Percentiles rank a stretch among this genome's conserved stretches.
These are phyloP conservation scores for Mesitornis unicolor DNA, from an alignment of 2,113 vertebrate genomes.

Conservation along the genomic window DNA sequence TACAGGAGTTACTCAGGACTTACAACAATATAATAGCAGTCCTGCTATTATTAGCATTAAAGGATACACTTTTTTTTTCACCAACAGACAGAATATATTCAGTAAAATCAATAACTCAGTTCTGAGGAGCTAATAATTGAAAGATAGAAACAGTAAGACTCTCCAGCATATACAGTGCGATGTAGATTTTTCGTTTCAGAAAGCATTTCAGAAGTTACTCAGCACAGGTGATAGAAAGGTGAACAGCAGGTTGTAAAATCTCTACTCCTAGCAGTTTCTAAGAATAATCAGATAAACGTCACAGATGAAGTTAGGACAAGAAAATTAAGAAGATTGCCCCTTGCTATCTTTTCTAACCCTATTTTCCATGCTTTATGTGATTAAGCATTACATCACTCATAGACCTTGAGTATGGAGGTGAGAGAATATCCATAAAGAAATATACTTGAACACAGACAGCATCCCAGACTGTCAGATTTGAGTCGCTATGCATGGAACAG, in stretches of 20 bases:
- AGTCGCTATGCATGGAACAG: not conserved
- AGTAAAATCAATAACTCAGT: not conserved
- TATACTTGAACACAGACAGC: not conserved
- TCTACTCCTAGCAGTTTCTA: not conserved
- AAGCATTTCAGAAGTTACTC: not conserved
- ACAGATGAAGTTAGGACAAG: not conserved
- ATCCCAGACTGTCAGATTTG: not conserved
- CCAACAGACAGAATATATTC: not conserved
- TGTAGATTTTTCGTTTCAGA: not conserved
- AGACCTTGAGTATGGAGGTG: not conserved
- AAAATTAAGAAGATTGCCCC: not conserved
- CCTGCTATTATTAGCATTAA: not conserved
- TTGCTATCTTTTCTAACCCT: not conserved
- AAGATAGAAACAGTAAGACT: not conserved
- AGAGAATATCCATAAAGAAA: not conserved
- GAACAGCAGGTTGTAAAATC: not conserved
- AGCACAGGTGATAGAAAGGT: not conserved
- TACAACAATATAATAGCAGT: not conserved
- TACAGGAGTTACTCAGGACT: not conserved
- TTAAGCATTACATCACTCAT: not conserved
- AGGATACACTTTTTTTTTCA: not conserved
- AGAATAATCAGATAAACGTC: not conserved
- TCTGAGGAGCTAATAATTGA: not conserved
- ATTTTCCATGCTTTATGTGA: not conserved
- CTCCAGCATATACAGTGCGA: not conserved